These are phyloP conservation scores for Poeciliopsis infans DNA, from an alignment of 2,797 vertebrate genomes.

Conservation along the genomic window DNA sequence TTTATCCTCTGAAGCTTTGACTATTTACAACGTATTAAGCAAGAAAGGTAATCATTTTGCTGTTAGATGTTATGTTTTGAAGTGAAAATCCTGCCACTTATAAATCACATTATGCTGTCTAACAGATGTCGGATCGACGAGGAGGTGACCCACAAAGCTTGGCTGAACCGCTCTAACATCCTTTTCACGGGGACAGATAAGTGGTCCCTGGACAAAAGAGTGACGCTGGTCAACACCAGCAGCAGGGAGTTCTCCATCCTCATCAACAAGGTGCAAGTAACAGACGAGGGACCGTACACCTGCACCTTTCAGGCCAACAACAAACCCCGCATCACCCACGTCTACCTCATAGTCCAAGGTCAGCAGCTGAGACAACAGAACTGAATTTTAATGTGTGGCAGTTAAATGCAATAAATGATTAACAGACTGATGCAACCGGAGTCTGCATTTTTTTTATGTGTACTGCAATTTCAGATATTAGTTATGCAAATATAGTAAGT, in stretches of 20 bases:
- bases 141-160: conserved; percentile 91
- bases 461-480: neutral
- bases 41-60: neutral
- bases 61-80: neutral
- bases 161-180: conserved; percentile 94
- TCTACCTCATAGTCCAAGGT: conserved; percentile 95
- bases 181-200: conserved; percentile 90
- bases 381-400: conserved; percentile 7
- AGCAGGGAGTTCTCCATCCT: conserved; percentile 90
- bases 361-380: conserved; percentile 20
- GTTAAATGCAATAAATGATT: conserved; percentile 22
- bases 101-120: conserved; percentile 5
- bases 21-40: neutral
- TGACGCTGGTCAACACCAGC: conserved; percentile 87
- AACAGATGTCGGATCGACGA: conserved; percentile 89
- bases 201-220: conserved; percentile 90
- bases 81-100: neutral
- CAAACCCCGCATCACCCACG: conserved; percentile 87
- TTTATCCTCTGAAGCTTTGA: neutral
- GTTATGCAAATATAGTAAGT: neutral
- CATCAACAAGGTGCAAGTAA: conserved; percentile 86
- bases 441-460: conserved; percentile 30
- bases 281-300: conserved; percentile 90
- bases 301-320: conserved; percentile 92
- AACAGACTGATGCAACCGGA: conserved; percentile 8